A percentile compares a stretch with the other conserved stretches of the same genome.
Conservation (phyloP, 2,888 invertebrate species). For the Agriotes lineatus region DNA sequence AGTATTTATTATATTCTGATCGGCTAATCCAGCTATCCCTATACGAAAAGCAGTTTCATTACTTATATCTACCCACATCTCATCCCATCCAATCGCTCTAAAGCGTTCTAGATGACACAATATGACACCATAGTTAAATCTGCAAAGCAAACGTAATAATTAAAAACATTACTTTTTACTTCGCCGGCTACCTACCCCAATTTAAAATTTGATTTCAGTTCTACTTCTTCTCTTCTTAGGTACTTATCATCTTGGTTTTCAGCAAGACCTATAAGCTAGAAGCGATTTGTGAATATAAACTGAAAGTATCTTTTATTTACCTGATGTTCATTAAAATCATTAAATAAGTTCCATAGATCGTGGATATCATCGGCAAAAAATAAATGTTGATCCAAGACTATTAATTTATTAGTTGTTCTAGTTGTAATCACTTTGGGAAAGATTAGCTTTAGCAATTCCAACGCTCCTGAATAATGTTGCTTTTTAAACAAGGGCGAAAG, state of each 20-base stretch:
- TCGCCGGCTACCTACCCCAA: too few relatives aligned
- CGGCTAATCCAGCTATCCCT: neutral
- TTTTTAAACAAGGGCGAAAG: neutral
- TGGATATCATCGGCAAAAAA: constrained; percentile 85
- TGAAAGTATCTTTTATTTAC: too few relatives aligned
- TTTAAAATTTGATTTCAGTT: too few relatives aligned
- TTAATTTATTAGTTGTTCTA: neutral
- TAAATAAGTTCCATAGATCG: constrained; percentile 84
- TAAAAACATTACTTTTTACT: too few relatives aligned
- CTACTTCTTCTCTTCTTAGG: neutral
- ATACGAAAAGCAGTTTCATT: too few relatives aligned
- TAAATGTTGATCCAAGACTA: constrained; percentile 72
- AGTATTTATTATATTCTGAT: neutral
- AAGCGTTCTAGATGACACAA: too few relatives aligned
- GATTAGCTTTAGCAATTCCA: neutral
- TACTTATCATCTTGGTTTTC: constrained; percentile 76
- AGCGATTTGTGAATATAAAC: too few relatives aligned
- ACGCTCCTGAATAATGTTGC: neutral
- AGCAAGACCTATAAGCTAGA: constrained; percentile 82
- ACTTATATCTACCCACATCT: too few relatives aligned
- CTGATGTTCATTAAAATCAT: constrained; percentile 77
- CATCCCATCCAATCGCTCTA: too few relatives aligned
- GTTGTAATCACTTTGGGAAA: neutral
- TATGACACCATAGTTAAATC: too few relatives aligned
- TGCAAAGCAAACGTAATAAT: too few relatives aligned